Base-by-base conservation (phyloP, 2,888 invertebrate genomes). In the Watsonalla cultraria region DNA sequence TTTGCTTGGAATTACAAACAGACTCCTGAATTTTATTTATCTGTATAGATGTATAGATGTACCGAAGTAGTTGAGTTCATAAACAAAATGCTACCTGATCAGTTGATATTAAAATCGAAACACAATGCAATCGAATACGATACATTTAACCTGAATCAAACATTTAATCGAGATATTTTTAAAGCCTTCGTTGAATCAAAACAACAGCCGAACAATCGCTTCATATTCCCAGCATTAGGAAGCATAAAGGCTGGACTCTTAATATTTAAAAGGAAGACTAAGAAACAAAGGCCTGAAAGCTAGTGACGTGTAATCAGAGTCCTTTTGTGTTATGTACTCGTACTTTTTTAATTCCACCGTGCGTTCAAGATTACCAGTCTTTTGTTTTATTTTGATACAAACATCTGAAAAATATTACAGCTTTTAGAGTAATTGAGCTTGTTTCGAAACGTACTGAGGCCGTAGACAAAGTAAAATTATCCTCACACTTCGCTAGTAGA, bases 281-380 rank as follows among this genome's bases (percentile, higher is more conserved):
- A 68, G 70, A 78, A 81, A 83, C 80, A 82, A 85, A 84, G 70
- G 70, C 60, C 68, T 73, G 77, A 72, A 66, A 71, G 71, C 67
- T 74, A 73, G 77, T 84, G 82, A 84, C 80, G 78, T 79, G 79
- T 84, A 85, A 84, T 84, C 84, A 83, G 74, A 78, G 72, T 70
- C 67, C 81, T 80, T 81, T 84, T 84, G 82, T 82, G 66, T 72
- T 70, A 70, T 72, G 76, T 68, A 70, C 68, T 61, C 65, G 61
- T 69, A 65, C 62, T 72, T 78, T 76, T 78, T 77, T 80, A 78
- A 78, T 81, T 78, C 69, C 58, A 67, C 66, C 62, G 64, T 65
- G 61, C 67, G 56, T 64, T 58, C 8, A 56, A 68, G 60, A 57
- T 63, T 66, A 63, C 65, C 11, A 5, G 5, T 5, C 11, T 42